Evolutionary conservation across 2,113 vertebrate genomes (phyloP), one percentile per base, ranked within the genome.

Genomic region (Paradoxurus hermaphroditus): DNA sequence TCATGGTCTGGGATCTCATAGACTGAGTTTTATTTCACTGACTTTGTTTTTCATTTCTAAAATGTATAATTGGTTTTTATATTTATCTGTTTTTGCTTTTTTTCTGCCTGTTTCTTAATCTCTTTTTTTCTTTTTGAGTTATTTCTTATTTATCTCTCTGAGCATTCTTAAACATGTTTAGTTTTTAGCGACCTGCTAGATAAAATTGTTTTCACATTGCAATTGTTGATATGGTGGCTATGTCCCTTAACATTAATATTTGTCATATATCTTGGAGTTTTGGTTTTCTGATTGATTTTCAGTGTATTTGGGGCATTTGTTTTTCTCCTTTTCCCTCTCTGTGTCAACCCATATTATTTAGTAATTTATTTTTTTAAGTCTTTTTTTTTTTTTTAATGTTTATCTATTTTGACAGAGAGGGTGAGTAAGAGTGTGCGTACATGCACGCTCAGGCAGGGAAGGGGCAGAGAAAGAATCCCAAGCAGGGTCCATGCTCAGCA

Each of bases 241-340:
- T 85, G 31, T 78, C 5, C 70, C 16, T 81, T 88, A 72, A n/a
- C 86, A 75, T 84, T 73, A 73, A n/a, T 25, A 41, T 79, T 86
- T 83, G 85, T 72, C 88, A 91, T 67, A 79, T 21, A 44, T 51
- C 51, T 95, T 70, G 23, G 44, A 75, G 63, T 86, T 95, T 94
- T 79, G 25, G 18, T 72, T 72, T 91, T 34, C 34, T 84, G 53
- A 70, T n/a, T 67, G 65, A 67, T 91, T 91, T 95, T 86, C 73
- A 68, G 21, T 34, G 46, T 63, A 41, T 34, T 8, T 39, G 34
- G 51, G 3, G 34, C 68, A 94, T 46, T 63, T 92, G 31, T 65
- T 73, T 79, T 49, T 53, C 19, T 63, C 29, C 63, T 36, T 81
- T 62, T 62, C 18, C 7, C 27, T 49, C 31, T 62, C 75, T 67